phyloP scores from a whole-genome alignment of 2,113 vertebrate species.

The Pipra filicauda region DNA sequence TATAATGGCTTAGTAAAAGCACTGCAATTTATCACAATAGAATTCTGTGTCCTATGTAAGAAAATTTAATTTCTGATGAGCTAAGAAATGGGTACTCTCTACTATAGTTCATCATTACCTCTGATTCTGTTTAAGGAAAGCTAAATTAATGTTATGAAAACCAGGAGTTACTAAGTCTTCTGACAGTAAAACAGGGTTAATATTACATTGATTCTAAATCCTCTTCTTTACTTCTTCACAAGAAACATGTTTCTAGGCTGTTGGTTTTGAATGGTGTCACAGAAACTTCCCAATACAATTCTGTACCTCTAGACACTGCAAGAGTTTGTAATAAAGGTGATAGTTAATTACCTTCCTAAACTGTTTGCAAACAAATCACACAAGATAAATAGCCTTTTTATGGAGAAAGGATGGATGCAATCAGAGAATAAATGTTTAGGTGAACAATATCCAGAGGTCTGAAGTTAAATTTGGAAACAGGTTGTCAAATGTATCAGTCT shows the following conservation, averaged over 20 bases:
- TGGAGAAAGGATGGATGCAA: neutral
- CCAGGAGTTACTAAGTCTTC: neutral
- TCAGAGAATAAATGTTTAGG: neutral
- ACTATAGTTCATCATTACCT: neutral
- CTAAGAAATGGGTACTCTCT: neutral
- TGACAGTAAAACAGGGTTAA: neutral
- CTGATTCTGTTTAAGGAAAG: neutral
- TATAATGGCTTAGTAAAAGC: neutral
- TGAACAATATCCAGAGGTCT: neutral
- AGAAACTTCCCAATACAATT: neutral
- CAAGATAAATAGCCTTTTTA: neutral
- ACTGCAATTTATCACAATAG: neutral
- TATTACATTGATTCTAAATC: neutral
- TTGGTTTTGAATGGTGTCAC: neutral
- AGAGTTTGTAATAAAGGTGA: neutral
- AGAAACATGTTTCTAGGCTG: neutral
- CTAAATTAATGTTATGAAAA: neutral
- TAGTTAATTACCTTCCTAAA: neutral
- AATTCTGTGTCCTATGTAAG: neutral
- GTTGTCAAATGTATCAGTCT: neutral
- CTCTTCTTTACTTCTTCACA: neutral
- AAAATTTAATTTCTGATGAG: neutral
- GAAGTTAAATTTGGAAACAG: neutral
- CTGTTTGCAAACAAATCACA: neutral
- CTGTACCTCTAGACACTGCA: neutral